Evolutionary conservation across 2,888 invertebrate genomes (phyloP), one percentile per base, ranked within the genome.

Genomic region (Helobdella robusta): DNA sequence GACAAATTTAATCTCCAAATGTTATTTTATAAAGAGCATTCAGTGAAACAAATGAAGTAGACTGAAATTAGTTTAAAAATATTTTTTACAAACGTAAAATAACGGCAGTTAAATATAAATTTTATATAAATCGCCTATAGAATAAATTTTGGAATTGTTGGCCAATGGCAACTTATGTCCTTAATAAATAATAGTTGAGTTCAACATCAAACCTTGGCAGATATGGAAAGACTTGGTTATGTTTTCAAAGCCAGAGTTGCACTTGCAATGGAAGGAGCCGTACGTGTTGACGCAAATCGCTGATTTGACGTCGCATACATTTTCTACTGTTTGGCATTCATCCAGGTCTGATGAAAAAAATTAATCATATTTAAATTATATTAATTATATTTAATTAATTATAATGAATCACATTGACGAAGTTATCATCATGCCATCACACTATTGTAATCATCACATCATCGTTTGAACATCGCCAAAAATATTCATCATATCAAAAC

Each of bases 231-330:
- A n/a, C 18, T 32, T 32, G n/a, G 25, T 56, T 8, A 15, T 56
- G 56, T 56, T 56, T 1, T 25, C 6, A 56, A 56, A 56, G 1
- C 56, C 56, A 1, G 11, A 32, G n/a, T 56, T 56, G 32, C 56
- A 56, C 28, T 28, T 56, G 56, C 56, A 56, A 5, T 5, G 2
- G 32, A 56, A 8, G 2, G n/a, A 11, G 28, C 28, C 1, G 32
- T 56, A 30, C 3, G 15, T 56, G 15, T 56, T 56, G 6, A 30
- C 28, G n/a, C 56, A 56, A 30, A n/a, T 56, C 28, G 56, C 32
- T 56, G 56, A 56, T 25, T 25, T 28, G 1, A 28, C 11, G 28
- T 56, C 56, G 56, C 56, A 56, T 6, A 56, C 32, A 32, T 56
- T 56, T 3, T 56, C 56, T 28, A 2, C 4, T 1, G 56, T 32